phyloP scores from a whole-genome alignment of 2,113 vertebrate genomes.

The Hippocampus comes region DNA sequence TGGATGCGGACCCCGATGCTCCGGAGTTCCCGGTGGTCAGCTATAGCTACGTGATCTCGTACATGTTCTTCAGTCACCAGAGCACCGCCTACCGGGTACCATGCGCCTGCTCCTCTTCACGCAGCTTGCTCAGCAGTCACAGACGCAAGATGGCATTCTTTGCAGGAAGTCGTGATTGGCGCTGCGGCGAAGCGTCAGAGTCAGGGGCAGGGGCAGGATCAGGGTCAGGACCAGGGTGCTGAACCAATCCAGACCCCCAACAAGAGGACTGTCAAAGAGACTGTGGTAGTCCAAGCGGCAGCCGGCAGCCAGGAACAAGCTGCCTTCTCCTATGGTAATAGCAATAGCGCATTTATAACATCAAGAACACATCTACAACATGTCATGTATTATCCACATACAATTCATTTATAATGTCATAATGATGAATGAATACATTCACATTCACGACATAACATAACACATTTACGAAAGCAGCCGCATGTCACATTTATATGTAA shows the following conservation, averaged over 20 bases:
- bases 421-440: too few species aligned
- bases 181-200: conserved; percentile 8
- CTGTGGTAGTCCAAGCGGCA: not conserved
- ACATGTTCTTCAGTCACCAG: conserved; percentile 62
- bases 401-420: too few species aligned
- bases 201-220: not conserved
- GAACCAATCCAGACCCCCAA: not conserved
- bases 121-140: not conserved
- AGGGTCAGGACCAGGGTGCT: not conserved
- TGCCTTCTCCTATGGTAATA: not conserved
- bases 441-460: not conserved
- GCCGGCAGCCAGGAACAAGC: not conserved
- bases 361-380: not conserved
- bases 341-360: conserved; percentile 15
- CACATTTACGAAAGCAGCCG: not conserved
- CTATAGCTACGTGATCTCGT: conserved; percentile 77
- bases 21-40: conserved; percentile 59
- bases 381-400: too few species aligned
- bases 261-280: conserved; percentile 3
- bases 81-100: conserved; percentile 24
- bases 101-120: not conserved
- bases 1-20: conserved; percentile 21
- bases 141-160: conserved; percentile 1
- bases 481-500: not conserved
- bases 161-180: conserved; percentile 16